Base-by-base conservation (phyloP, 2,797 vertebrate species). In the Parambassis ranga region DNA sequence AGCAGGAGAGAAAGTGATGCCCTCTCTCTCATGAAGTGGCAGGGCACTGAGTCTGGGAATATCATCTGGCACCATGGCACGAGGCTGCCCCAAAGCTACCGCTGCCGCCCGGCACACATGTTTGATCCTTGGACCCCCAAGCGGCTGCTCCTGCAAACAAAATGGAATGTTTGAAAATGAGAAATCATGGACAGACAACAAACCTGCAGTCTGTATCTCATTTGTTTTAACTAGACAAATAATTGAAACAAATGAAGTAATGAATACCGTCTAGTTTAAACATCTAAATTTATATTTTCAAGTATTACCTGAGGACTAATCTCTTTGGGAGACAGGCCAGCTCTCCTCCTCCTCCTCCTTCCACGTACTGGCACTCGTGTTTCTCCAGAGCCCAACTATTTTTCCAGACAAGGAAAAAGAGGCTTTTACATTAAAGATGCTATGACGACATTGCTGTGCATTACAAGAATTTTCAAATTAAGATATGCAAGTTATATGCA, bases 21-120 rank as follows among this genome's bases (percentile, higher is more conserved):
- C 92, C 70, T 94, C 93, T 76, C 95, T 92, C 83, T 97, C 95
- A 0, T 95, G 92, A 42, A 96, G 89, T 0, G 95, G 96, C 49
- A 98, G 90, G 35, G 96, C 96, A 1, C 95, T 97, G 52, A 98
- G 94, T 39, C 95, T 86, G 26, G 95, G 96, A 59, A 96, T 94
- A 20, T 96, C 94, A 30, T 96, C 96, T 0, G 95, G 94, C n/a
- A 97, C 92, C 93, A 95, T 92, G 38, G 96, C 95, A 2, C 96
- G 94, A 6, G 95, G 94, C 79, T 96, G 94, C 4, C 95, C 95
- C 57, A 98, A 73, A 9, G 95, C 95, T 70, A 97, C 95, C 0
- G 96, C 94, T 3, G 96, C 95, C 11, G 95, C 95, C 18, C 96
- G 93, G 48, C 95, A 98, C 23, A 98, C 96, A 0, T 98, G 96